Evolutionary conservation across 2,888 invertebrate species (phyloP), one percentile per base, ranked within the genome.

Genomic region (Drosophila hamatofila): DNA sequence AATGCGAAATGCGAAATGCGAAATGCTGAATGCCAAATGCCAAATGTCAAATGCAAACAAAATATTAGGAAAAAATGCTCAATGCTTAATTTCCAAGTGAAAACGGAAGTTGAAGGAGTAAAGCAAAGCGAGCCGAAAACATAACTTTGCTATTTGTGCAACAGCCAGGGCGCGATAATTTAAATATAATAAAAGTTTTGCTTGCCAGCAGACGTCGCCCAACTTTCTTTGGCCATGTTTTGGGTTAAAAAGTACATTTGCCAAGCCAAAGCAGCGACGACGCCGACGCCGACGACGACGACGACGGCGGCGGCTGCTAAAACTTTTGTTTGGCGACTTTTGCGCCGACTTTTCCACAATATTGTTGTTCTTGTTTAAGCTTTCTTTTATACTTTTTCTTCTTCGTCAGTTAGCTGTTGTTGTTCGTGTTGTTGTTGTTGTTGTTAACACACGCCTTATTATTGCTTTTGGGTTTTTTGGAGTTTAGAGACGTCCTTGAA

Each of bases 401-500:
- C 23, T 18, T 18, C 0, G 12, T 21, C 33, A 27, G 27, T 9
- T 9, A 6, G 27, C 27, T 27, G 27, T 14, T 16, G 8, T 14
- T 57, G 48, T 25, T 33, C 8, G 3, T 44, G 23, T 16, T 56
- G 21, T 49, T 63, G 27, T 66, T 66, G 52, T 55, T 68, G 54
- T 61, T 42, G 44, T 54, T 75, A 65, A 57, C 58, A 64, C 55
- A 69, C 61, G 71, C 76, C 79, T 85, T 86, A 75, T 68, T 75
- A 73, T 67, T 73, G 79, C 75, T 80, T 79, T 79, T 71, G 73
- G 65, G 18, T 25, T 44, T 69, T 67, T 65, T 48, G 78, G 89
- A 88, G 88, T 91, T 90, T 86, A 88, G 88, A 90, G 91, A 89
- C 91, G 91, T 90, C 91, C 91, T 91, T 91, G 91, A 91, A 91